Conservation (phyloP, 2,888 invertebrate genomes). For the Entomobrya multifasciata region DNA sequence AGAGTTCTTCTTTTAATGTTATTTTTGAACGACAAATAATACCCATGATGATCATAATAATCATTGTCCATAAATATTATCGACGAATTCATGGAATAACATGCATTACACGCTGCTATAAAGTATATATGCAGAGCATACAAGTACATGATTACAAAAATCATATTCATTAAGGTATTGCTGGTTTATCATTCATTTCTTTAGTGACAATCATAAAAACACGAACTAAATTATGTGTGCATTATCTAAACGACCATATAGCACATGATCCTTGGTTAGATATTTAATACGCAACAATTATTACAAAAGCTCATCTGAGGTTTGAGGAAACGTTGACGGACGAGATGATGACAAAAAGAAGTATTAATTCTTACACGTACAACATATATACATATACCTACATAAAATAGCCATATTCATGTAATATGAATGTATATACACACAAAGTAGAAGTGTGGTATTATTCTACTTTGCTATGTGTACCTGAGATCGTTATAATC, state of each 20-base stretch:
- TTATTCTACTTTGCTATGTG: too few relatives aligned
- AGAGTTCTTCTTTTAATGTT: constrained; percentile 31
- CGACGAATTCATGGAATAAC: neutral
- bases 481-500: too few relatives aligned
- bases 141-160: too few relatives aligned
- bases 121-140: too few relatives aligned
- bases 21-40: constrained; percentile 39
- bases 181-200: too few relatives aligned
- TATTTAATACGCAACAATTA: neutral
- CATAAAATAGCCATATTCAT: neutral
- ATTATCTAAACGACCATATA: constrained; percentile 25
- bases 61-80: neutral
- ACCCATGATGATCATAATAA: neutral
- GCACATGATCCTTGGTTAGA: constrained; percentile 36
- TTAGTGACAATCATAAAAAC: too few relatives aligned
- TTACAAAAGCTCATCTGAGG: neutral
- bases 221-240: neutral
- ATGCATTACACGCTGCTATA: too few relatives aligned
- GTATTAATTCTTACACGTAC: neutral
- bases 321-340: neutral
- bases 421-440: too few relatives aligned
- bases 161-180: too few relatives aligned
- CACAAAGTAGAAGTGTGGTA: too few relatives aligned
- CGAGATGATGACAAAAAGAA: neutral
- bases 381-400: neutral